Base-by-base conservation (phyloP, 2,113 vertebrate genomes). In the Boulengeromyrus knoepffleri region DNA sequence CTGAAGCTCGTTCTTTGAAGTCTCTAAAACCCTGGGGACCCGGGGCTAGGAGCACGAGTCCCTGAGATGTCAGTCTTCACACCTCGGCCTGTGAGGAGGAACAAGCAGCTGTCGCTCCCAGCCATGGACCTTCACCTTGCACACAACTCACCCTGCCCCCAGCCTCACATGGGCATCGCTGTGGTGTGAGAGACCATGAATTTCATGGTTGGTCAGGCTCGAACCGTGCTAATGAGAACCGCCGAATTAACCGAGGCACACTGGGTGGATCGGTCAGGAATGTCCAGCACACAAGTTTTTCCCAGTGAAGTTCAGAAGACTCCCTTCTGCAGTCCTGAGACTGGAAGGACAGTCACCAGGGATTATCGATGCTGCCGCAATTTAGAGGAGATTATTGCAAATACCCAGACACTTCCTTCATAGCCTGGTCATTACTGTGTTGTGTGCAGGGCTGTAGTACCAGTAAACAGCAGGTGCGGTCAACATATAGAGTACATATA, bases 31-130 rank as follows among this genome's bases (percentile, higher is more conserved):
- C 90, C 91, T 31, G 88, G 90, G 91, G 94, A 92, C 92, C 70
- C 5, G 27, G 31, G 3, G 10, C 12, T 36, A 74, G 92, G 92
- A 88, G 92, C 89, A 90, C 47, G 21, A 93, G 91, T 90, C 93
- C 90, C 88, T 92, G 92, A 92, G 93, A 95, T 93, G 93, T 92
- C 85, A 90, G 88, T 88, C 89, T 46, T 86, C 88, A 50, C 84
- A 7, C 9, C 47, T 27, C 27, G n/a, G 31, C 27, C 70, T 27
- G 39, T 24, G 45, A n/a, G 5, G 47, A 47, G 45, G 83, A 45
- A 50, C 9, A 8, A n/a, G 10, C 47, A 90, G 49, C 89, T 88
- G 50, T 84, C 62, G 10, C 24, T 85, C 21, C 24, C 39, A 85
- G 24, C 21, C 42, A 27, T 46, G 42, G 47, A 77, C 84, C 47